phyloP scores from a whole-genome alignment of 2,113 vertebrate genomes.

The Dipodomys stephensi region DNA sequence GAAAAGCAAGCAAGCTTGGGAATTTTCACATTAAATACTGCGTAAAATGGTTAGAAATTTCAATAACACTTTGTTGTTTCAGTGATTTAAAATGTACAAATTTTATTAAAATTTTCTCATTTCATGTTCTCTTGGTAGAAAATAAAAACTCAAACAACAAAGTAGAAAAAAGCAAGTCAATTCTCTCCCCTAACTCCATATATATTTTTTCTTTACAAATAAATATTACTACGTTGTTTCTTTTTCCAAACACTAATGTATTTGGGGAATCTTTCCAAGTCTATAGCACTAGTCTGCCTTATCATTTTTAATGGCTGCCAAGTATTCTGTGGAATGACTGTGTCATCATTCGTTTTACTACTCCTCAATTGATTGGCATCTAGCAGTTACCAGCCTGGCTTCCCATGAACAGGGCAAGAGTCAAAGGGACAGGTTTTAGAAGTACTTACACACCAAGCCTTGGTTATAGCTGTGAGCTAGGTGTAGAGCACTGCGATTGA shows the following conservation, averaged over 20 bases:
- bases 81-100: not conserved
- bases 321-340: not conserved
- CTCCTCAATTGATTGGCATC: not conserved
- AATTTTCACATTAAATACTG: not conserved
- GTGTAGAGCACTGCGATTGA: not conserved
- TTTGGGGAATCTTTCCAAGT: not conserved
- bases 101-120: not conserved
- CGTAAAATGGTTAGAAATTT: constrained; percentile 9
- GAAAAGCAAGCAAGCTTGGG: not conserved
- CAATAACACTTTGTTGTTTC: not conserved
- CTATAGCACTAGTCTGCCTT: not conserved
- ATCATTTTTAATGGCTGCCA: constrained; percentile 23
- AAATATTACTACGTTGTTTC: not conserved
- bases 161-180: constrained; percentile 7
- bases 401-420: not conserved
- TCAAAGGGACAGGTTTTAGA: not conserved
- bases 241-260: not conserved
- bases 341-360: not conserved
- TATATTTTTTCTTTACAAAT: not conserved
- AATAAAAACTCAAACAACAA: constrained; percentile 49
- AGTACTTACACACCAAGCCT: not conserved
- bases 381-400: not conserved
- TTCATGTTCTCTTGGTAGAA: not conserved
- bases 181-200: not conserved
- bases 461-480: constrained; percentile 14